Base-by-base conservation (phyloP, 2,888 invertebrate genomes). In the Anoplius nigerrimus region DNA sequence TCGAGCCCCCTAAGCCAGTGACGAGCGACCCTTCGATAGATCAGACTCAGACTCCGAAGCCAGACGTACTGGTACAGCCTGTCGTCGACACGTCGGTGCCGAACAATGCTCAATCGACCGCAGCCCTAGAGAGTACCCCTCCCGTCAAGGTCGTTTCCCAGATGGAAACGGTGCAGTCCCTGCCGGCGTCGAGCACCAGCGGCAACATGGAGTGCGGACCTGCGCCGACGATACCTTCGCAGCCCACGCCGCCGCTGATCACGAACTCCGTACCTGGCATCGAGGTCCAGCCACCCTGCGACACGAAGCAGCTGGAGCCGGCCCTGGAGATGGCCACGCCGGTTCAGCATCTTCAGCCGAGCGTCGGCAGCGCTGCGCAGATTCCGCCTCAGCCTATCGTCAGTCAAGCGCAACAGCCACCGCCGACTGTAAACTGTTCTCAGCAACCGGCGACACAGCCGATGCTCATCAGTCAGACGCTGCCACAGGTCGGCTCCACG, bases 161-260 rank as follows among this genome's bases (percentile, higher is more conserved):
- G 34, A 76, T 85, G 5, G 79, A 79, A 66, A 69, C 79, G 45
- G 86, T 88, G n/a, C 88, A 88, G 64, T 84, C 86, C 8, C 66
- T 88, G 67, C 88, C 88, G 43, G 84, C 85, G 15, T 85, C 88
- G 18, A 88, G 88, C 71, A 87, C 88, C 45, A 88, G 86, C 60
- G 88, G 85, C 42, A 87, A 80, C 59, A 69, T 83, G 45, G 88
- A 88, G 13, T 83, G 84, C 65, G 76, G 74, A 45, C 62, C 59
- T 18, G 52, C 56, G 18, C 42, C 48, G 71, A 61, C 27, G 66
- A 66, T 69, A 62, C 71, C 34, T n/a, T 78, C 66, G 46, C 79
- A 76, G 27, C 15, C 70, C 6, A 43, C 65, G 5, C 63, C 75
- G n/a, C 71, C 73, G 13, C 79, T 78, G 46, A 72, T 81, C 24